Evolutionary conservation across 2,888 invertebrate genomes (phyloP), one percentile per base, ranked within the genome.

Genomic region (Erebia ligea): DNA sequence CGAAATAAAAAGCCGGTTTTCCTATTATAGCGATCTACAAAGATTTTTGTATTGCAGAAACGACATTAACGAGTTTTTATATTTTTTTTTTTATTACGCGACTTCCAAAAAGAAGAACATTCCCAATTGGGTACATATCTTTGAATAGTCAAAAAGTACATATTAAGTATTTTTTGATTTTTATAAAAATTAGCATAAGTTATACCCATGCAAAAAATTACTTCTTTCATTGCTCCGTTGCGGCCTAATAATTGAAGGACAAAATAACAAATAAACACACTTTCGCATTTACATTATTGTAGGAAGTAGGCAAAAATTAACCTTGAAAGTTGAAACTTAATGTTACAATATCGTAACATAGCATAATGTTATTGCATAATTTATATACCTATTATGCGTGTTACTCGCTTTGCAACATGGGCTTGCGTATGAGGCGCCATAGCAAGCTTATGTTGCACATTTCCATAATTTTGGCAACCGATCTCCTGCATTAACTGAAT

Each of bases 391-490:
- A 34, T 10, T 54, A 19, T 8, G 17, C 2, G 54, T 17, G 17
- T 6, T 50, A 6, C 15, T 54, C 54, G 9, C 52, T 17, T 52
- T 52, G 9, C 54, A 17, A 54, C 54, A 54, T 54, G 10, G 19
- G 17, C 54, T 54, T 54, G 54, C 54, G 54, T 3, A 54, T 19
- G 10, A 19, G 8, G 9, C 19, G 54, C 54, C 17, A 19, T 52
- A 52, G 52, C 8, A 17, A 54, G 54, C 54, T 17, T 54, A 19
- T 19, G 54, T 19, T 19, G 19, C 19, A 19, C 17, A 54, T 54
- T 54, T 11, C 54, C 19, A 54, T 54, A 19, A 54, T 54, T 54
- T 54, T 54, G 54, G 54, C 54, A 19, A 54, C 54, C 54, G 54
- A 54, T 3, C 19, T 54, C 54, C 54, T 50, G 15, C 4, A 11